Evolutionary conservation across 2,113 vertebrate species (phyloP).

Genomic region (Callithrix jacchus): DNA sequence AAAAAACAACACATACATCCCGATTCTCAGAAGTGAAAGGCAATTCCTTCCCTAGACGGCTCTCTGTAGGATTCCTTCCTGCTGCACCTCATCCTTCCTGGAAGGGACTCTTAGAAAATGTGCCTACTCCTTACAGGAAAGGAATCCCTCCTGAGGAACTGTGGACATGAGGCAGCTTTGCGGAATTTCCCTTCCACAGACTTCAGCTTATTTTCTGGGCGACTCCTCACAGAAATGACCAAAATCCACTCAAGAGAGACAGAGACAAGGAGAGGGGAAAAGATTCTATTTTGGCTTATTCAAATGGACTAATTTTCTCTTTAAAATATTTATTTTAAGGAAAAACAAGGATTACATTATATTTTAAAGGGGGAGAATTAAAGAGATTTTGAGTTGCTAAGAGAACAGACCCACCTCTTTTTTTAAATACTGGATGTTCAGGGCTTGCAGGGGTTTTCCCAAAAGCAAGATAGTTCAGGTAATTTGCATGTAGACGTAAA

Average conservation of each 20-base stretch:
- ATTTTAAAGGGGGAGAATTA: not conserved
- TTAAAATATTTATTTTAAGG: not conserved
- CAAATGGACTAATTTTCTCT: not conserved
- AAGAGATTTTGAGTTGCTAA: not conserved
- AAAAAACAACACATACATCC: not conserved
- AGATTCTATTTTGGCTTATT: not conserved
- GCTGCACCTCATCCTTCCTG: conserved; percentile 68
- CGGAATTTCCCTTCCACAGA: conserved; percentile 54
- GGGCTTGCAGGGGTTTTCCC: not conserved
- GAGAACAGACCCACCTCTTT: not conserved
- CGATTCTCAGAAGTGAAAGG: conserved; percentile 51
- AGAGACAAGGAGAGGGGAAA: not conserved
- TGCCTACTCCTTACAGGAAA: conserved; percentile 21
- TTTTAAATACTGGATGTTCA: not conserved
- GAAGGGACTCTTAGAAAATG: conserved; percentile 35
- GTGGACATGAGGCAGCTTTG: not conserved
- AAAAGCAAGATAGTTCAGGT: not conserved
- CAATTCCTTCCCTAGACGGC: not conserved
- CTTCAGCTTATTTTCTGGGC: not conserved
- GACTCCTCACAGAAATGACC: not conserved
- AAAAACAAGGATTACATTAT: not conserved
- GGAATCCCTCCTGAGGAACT: not conserved
- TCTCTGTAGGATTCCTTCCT: conserved; percentile 39
- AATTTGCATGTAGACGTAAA: not conserved
- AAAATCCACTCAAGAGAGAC: not conserved